These are phyloP conservation scores for Drosophila punjabiensis DNA, from an alignment of 1,140 invertebrate genomes.

Conservation along the genomic window DNA sequence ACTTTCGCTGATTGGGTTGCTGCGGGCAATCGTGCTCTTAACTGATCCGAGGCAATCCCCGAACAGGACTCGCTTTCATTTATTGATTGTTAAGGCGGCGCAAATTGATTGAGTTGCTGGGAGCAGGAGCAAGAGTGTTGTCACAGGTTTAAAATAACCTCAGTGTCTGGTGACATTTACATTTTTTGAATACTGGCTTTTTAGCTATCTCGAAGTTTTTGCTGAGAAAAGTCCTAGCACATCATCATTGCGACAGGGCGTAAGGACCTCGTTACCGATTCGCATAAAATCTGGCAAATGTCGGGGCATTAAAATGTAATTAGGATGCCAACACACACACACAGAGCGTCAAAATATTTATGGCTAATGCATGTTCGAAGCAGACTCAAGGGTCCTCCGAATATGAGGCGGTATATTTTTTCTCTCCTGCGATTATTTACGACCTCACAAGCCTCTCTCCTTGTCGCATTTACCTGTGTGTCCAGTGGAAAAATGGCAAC, in stretches of 20 bases:
- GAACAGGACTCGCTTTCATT: conserved; percentile 17
- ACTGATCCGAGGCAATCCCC: conserved; percentile 23
- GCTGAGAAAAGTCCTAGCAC: neutral
- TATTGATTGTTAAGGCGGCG: conserved; percentile 30
- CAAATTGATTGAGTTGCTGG: conserved; percentile 16
- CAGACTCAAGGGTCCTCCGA: conserved; percentile 33
- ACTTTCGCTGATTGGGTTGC: conserved; percentile 40
- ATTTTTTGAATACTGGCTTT: neutral
- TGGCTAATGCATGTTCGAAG: conserved; percentile 39
- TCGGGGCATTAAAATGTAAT: conserved; percentile 62
- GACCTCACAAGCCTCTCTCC: conserved; percentile 9
- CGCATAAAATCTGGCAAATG: conserved; percentile 49
- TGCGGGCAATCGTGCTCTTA: conserved; percentile 28
- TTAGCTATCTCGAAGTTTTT: conserved; percentile 9
- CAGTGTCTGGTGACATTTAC: conserved; percentile 1
- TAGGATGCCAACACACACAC: conserved; percentile 46
- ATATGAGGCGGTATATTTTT: conserved; percentile 12
- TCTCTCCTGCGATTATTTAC: conserved; percentile 27
- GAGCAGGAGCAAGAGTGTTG: neutral
- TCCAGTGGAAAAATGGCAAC: neutral
- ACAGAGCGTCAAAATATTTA: conserved; percentile 42
- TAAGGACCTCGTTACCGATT: conserved; percentile 48
- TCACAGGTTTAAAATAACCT: conserved; percentile 7
- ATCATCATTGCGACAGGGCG: conserved; percentile 17
- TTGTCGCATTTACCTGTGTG: conserved; percentile 28